Evolutionary conservation across 2,113 vertebrate genomes (phyloP), one percentile per base, ranked within the genome.

Genomic region (Shinisaurus crocodilurus): DNA sequence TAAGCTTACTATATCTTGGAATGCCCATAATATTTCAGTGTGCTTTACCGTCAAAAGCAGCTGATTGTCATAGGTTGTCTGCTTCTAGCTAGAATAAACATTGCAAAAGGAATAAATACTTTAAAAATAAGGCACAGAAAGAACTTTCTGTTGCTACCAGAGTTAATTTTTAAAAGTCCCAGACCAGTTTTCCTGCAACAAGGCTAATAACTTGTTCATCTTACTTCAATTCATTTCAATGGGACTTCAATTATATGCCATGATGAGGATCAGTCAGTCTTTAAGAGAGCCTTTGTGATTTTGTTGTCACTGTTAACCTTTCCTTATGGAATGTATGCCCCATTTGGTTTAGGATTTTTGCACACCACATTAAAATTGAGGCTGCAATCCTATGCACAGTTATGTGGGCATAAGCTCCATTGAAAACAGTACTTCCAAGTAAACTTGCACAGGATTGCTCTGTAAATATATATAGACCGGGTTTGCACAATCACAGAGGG

Each of bases 71-170:
- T 6, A 90, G 88, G 82, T 29, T 65, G 2, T 20, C 70, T 4
- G 63, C 70, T 90, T 89, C 93, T 67, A 82, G 37, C 34, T 82
- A 13, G 37, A n/a, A 60, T 60, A 34, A 50, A 45, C 20, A 76
- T 72, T 40, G 48, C 34, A 85, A 54, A 32, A 60, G 77, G 34
- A 2, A 57, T 3, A 67, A 10, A 72, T 25, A 15, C 54, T 72
- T 70, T 86, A 0, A 76, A 76, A 87, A 45, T 67, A 25, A 67
- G 40, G 10, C 32, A n/a, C n/a, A 89, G 72, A 86, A 91, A 32
- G n/a, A 34, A 29, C 23, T 16, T 92, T 0, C 25, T 80, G 32
- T 85, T 84, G 45, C 88, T 67, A 23, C 60, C 50, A 43, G 43
- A n/a, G 2, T 25, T 63, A 32, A 81, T 85, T 86, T 54, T 89